Percentiles rank a stretch among this genome's conserved stretches.
These are phyloP conservation scores for Xestoiulus laeticollis DNA, from an alignment of 2,888 invertebrate genomes.

Conservation along the genomic window DNA sequence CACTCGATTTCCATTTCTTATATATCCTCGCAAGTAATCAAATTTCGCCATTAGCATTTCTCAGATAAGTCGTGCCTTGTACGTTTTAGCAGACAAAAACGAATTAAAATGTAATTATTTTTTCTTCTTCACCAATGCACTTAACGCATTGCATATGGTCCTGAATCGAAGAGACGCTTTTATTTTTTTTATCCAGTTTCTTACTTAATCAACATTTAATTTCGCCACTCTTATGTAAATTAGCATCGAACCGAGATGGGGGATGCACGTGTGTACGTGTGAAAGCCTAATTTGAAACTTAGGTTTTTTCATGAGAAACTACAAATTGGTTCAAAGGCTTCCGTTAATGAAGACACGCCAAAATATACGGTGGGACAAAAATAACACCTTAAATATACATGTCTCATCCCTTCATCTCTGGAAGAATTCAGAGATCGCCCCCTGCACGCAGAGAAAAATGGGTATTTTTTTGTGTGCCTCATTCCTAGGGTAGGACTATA, in stretches of 20 bases:
- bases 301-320: background rate
- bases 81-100: slow-evolving; percentile 18
- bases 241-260: slow-evolving; percentile 1
- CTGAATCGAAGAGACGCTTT: background rate
- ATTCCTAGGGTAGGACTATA: no score
- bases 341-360: slow-evolving; percentile 15
- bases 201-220: slow-evolving; percentile 37
- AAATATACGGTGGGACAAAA: background rate
- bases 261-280: background rate
- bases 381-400: slow-evolving; percentile 29
- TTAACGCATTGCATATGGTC: background rate
- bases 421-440: background rate
- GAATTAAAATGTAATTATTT: slow-evolving; percentile 37
- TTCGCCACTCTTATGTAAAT: slow-evolving; percentile 34
- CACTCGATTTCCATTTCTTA: background rate
- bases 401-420: background rate
- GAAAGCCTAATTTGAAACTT: slow-evolving; percentile 34
- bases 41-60: slow-evolving; percentile 22
- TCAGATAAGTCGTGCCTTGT: slow-evolving; percentile 6
- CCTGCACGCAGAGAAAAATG: background rate
- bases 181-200: slow-evolving; percentile 13
- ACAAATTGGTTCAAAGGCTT: slow-evolving; percentile 37
- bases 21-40: background rate
- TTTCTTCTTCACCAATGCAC: slow-evolving; percentile 31
- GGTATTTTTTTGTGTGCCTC: background rate